Percentiles rank a stretch among this genome's conserved stretches.
phyloP scores from a whole-genome alignment of 2,888 invertebrate species.

The Campaea margaritaria region DNA sequence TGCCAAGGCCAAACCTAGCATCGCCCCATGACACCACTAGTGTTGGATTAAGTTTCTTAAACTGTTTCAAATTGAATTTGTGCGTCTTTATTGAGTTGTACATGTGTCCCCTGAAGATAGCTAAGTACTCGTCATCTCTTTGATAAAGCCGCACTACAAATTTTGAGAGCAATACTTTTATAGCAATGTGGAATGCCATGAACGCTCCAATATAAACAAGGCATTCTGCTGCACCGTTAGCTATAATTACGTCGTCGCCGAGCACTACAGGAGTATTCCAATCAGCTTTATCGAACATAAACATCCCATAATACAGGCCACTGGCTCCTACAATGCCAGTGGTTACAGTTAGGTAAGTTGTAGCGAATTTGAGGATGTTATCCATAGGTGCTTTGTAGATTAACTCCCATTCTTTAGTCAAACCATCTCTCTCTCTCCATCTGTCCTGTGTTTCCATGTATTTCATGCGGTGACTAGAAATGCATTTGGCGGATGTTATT shows the following conservation, averaged over 20 bases:
- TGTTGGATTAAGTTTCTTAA: constrained; percentile 67
- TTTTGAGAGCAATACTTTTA: constrained; percentile 70
- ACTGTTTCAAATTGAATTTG: constrained; percentile 69
- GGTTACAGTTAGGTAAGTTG: constrained; percentile 67
- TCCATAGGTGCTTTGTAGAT: constrained; percentile 81
- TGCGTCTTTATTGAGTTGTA: constrained; percentile 66
- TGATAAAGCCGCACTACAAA: constrained; percentile 75
- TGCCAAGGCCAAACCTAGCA: constrained; percentile 70
- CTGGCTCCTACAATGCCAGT: constrained; percentile 54
- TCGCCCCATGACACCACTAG: constrained; percentile 72
- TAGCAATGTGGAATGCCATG: constrained; percentile 62
- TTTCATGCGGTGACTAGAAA: constrained; percentile 63
- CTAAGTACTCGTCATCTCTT: constrained; percentile 74
- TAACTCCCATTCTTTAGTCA: constrained; percentile 68
- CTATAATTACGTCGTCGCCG: constrained; percentile 68
- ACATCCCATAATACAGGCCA: constrained; percentile 65
- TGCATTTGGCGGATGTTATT: constrained; percentile 51
- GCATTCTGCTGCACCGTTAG: constrained; percentile 68
- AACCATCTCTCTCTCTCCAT: constrained; percentile 67
- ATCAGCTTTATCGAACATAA: constrained; percentile 59
- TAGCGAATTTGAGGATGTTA: constrained; percentile 57
- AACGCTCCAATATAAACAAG: constrained; percentile 69
- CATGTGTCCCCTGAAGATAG: constrained; percentile 69
- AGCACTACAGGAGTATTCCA: constrained; percentile 65
- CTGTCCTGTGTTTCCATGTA: constrained; percentile 68